Percentiles rank a stretch among this genome's conserved stretches.
Conservation (phyloP, 2,113 vertebrate genomes). For the Tiliqua scincoides region DNA sequence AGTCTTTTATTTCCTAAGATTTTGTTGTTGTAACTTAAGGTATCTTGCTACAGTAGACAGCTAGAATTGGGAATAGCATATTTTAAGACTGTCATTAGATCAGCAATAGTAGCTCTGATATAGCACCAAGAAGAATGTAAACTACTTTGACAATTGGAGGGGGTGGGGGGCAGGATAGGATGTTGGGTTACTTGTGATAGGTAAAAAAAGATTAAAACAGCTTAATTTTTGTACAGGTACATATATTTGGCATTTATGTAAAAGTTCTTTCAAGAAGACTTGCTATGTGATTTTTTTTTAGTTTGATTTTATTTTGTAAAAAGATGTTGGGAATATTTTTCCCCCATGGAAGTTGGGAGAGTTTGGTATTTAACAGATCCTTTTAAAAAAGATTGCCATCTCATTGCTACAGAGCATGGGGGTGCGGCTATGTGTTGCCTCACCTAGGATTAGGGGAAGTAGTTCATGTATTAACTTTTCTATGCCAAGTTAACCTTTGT, state of each 20-base stretch:
- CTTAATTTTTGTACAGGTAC: conserved; percentile 79
- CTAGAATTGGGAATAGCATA: conserved; percentile 82
- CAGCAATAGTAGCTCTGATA: conserved; percentile 77
- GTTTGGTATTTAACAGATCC: conserved; percentile 74
- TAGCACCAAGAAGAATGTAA: conserved; percentile 77
- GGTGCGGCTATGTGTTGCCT: conserved; percentile 61
- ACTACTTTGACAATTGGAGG: conserved; percentile 68
- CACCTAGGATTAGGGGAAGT: conserved; percentile 67
- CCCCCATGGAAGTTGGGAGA: conserved; percentile 57
- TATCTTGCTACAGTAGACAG: conserved; percentile 91
- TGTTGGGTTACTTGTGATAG: conserved; percentile 72
- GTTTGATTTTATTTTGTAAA: conserved; percentile 64
- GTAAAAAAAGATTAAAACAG: conserved; percentile 74
- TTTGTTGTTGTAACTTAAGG: conserved; percentile 94
- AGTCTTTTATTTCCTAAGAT: conserved; percentile 93
- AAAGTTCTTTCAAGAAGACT: conserved; percentile 53
- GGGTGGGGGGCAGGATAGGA: background rate
- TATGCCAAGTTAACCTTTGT: conserved; percentile 75
- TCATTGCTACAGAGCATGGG: conserved; percentile 64
- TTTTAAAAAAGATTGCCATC: conserved; percentile 74
- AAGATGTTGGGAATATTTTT: conserved; percentile 64
- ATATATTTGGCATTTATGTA: conserved; percentile 74
- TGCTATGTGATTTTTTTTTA: conserved; percentile 22
- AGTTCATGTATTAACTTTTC: conserved; percentile 78
- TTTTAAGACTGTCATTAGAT: conserved; percentile 77